Evolutionary conservation across 2,113 vertebrate species (phyloP).

Genomic region (Sprattus sprattus): DNA sequence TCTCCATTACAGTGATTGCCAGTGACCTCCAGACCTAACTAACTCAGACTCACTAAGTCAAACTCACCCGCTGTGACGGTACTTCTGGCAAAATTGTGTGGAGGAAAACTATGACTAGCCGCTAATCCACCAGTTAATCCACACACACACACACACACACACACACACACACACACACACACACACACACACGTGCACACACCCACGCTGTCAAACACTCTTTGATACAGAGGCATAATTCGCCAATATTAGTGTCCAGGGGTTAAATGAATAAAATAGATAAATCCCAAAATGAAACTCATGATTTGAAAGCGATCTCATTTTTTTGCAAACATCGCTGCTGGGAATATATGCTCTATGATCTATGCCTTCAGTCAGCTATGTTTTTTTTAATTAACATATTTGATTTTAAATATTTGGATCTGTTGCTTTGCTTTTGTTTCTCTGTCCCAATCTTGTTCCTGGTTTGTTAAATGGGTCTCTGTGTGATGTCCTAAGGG

Average conservation of each 20-base stretch:
- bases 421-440: conserved; percentile 7
- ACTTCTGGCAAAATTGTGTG: too few species aligned
- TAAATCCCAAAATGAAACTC: not conserved
- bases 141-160: conserved; percentile 12
- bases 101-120: too few species aligned
- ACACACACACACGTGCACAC: conserved; percentile 9
- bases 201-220: not conserved
- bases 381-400: not conserved
- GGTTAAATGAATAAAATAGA: not conserved
- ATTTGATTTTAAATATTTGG: not conserved
- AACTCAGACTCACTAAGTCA: too few species aligned
- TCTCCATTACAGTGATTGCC: too few species aligned
- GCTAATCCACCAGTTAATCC: too few species aligned
- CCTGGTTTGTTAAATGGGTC: conserved; percentile 7
- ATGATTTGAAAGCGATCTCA: not conserved
- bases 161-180: not conserved
- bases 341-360: not conserved
- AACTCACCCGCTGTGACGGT: too few species aligned
- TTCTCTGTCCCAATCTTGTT: conserved; percentile 13
- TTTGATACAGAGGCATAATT: conserved; percentile 3
- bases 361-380: not conserved
- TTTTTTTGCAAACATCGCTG: not conserved
- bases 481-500: conserved; percentile 42
- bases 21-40: too few species aligned
- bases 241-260: not conserved